Conservation (phyloP, 2,113 vertebrate genomes). For the Gulo gulo region DNA sequence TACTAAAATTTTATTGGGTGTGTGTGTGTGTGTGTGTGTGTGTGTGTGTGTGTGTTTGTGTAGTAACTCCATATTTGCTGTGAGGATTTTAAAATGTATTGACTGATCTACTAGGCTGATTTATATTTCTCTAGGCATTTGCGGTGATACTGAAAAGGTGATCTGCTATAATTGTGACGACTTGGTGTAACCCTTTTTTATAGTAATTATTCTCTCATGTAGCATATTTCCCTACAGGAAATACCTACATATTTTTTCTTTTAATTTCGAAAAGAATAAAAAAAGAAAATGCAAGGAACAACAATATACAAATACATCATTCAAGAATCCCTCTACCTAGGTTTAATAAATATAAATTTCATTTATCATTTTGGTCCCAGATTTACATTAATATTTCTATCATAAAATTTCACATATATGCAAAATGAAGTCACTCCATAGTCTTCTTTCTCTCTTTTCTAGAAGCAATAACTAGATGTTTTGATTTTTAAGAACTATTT, state of each 20-base stretch:
- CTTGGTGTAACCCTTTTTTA: not conserved
- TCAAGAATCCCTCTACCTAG: not conserved
- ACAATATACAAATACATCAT: not conserved
- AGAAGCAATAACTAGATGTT: not conserved
- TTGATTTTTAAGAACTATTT: not conserved
- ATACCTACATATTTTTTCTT: not conserved
- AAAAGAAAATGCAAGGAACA: not conserved
- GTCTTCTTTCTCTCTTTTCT: not conserved
- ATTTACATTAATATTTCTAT: not conserved
- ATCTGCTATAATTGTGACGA: not conserved
- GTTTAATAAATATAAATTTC: not conserved
- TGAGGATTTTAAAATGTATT: not conserved
- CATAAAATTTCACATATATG: not conserved
- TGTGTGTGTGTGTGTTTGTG: not conserved
- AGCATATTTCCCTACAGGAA: not conserved
- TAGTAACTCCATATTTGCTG: not conserved
- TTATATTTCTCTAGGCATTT: not conserved
- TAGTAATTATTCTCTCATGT: not conserved
- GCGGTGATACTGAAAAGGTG: not conserved
- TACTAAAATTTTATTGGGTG: not conserved
- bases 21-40: no score
- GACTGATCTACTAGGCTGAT: not conserved
- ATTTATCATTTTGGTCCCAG: not conserved
- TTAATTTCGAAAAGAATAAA: not conserved
- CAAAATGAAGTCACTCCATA: not conserved